These are phyloP conservation scores for Leuciscus waleckii DNA, from an alignment of 2,797 vertebrate genomes.

Conservation along the genomic window DNA sequence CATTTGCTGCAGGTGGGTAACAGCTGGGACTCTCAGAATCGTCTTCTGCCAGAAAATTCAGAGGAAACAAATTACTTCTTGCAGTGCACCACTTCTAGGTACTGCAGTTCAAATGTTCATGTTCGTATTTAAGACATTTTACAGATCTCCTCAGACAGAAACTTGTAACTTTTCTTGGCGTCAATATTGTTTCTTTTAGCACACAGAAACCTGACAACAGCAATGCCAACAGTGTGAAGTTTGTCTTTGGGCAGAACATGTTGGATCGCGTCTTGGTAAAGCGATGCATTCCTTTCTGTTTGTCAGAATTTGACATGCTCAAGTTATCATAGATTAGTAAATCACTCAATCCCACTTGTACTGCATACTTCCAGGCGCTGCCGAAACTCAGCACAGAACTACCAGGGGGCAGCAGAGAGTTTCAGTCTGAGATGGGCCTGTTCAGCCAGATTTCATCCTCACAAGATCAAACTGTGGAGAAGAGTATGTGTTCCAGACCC, in stretches of 20 bases:
- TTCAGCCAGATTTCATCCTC: conserved; percentile 78
- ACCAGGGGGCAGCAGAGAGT: conserved; percentile 79
- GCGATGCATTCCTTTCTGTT: neutral
- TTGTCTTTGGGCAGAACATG: conserved; percentile 91
- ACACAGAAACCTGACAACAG: conserved; percentile 75
- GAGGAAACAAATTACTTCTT: conserved; percentile 86
- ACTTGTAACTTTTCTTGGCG: conserved; percentile 15
- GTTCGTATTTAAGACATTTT: neutral
- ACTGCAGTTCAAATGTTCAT: conserved; percentile 3
- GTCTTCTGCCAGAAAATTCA: conserved; percentile 68
- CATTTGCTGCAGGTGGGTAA: conserved; percentile 66
- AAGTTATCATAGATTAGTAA: neutral
- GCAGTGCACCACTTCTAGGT: conserved; percentile 85
- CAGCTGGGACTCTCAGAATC: conserved; percentile 59
- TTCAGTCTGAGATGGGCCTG: conserved; percentile 67
- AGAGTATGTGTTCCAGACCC: conserved; percentile 70
- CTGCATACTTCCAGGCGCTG: conserved; percentile 73
- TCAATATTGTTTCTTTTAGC: conserved; percentile 64
- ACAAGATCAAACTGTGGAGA: conserved; percentile 81
- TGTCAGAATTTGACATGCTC: neutral
- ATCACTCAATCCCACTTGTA: neutral
- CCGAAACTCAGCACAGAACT: conserved; percentile 76
- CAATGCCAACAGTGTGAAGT: conserved; percentile 79
- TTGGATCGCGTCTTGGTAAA: conserved; percentile 87
- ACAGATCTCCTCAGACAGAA: conserved; percentile 8